Base-by-base conservation (phyloP, 1,140 invertebrate genomes). In the Pseudomyrmex flavicornis region DNA sequence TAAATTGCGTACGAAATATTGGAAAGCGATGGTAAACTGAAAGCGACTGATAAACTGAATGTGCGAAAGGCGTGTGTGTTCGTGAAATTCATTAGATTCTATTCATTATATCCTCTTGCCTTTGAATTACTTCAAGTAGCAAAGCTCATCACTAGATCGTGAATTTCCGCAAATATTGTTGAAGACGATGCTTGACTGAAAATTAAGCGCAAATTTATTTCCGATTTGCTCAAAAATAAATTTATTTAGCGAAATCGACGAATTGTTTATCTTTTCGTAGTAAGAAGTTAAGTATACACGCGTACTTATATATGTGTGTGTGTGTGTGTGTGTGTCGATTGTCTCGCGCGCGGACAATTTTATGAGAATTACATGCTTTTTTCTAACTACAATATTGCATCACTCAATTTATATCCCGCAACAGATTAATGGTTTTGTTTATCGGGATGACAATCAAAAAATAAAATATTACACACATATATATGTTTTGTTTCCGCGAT, bases 141-240 rank as follows among this genome's bases (percentile, higher is more conserved):
- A 22, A 35, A 65, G 12, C 12, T 65, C 61, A 20, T 65, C 48
- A 65, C 17, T 1, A 48, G n/a, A 17, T 26, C 35, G 13, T 59
- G 44, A 79, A 69, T 79, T 79, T 69, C 3, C 13, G 9, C 65
- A 46, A 69, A 79, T 69, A 59, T 58, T 59, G 26, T 58, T 20
- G 13, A 54, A 79, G 20, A 48, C 26, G 8, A 12, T 58, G 9
- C 13, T 79, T 26, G n/a, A 68, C 13, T 61, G 17, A 79, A 58
- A 79, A 48, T 69, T 58, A 44, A 69, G 22, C 35, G 35, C 15
- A 26, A 69, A 69, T 56, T 69, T 79, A 79, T 79, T 69, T 48
- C 2, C 76, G 13, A 69, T 46, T 79, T 13, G 20, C 46, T 54
- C 52, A n/a, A 69, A 58, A 46, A 66, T 20, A 52, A 35, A 69